A percentile compares a stretch with the other conserved stretches of the same genome.
Evolutionary conservation across 1,140 invertebrate species (phyloP).

Genomic region (Conopomorpha cramerella): DNA sequence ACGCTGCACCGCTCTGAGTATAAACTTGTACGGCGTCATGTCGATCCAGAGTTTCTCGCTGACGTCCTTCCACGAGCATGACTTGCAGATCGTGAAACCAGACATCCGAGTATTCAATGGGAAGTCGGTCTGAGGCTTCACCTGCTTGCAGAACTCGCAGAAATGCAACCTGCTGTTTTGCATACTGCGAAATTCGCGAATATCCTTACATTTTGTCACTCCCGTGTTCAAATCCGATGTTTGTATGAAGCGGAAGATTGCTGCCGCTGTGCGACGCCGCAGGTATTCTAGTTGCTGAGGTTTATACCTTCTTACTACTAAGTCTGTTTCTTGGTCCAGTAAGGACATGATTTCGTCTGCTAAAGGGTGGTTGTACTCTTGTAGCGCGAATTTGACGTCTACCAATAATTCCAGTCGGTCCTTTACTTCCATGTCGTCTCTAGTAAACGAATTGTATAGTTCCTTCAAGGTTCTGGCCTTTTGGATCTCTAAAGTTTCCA

Average conservation of each 20-base stretch:
- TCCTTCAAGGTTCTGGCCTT: conserved; percentile 65
- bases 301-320: conserved; percentile 58
- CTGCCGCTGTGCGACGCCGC: conserved; percentile 60
- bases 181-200: conserved; percentile 54
- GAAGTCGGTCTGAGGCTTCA: conserved; percentile 58
- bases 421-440: conserved; percentile 45
- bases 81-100: conserved; percentile 53
- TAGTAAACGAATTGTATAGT: conserved; percentile 61
- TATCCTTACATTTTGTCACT: conserved; percentile 52
- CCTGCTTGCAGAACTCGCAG: conserved; percentile 58
- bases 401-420: conserved; percentile 64
- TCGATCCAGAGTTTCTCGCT: conserved; percentile 58
- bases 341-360: conserved; percentile 62
- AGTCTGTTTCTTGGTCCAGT: conserved; percentile 65
- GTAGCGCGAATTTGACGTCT: conserved; percentile 60
- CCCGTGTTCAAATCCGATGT: conserved; percentile 58
- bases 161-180: conserved; percentile 50
- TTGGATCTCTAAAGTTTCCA: conserved; percentile 70
- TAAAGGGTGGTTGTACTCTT: conserved; percentile 57
- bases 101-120: conserved; percentile 44
- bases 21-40: conserved; percentile 65
- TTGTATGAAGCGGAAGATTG: conserved; percentile 60
- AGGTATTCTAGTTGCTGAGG: conserved; percentile 58
- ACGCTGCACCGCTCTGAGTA: conserved; percentile 63
- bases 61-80: conserved; percentile 59